Evolutionary conservation across 2,797 vertebrate genomes (phyloP).

Genomic region (Sorex maritimensis): DNA sequence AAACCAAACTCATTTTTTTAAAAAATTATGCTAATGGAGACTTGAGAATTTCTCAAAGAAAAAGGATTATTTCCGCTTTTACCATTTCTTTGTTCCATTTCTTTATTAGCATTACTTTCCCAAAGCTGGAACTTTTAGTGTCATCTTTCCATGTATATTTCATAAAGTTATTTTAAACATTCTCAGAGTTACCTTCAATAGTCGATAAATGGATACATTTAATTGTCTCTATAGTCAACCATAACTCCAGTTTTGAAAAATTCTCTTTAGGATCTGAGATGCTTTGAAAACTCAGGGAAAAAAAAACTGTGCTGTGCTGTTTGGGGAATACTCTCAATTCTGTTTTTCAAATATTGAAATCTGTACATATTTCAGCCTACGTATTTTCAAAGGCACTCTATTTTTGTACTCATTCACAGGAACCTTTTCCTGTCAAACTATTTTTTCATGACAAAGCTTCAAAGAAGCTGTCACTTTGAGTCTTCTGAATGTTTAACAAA

Average conservation of each 20-base stretch:
- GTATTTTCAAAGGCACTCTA: background rate
- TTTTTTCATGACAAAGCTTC: slow-evolving; percentile 15
- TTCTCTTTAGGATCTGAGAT: background rate
- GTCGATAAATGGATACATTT: slow-evolving; percentile 45
- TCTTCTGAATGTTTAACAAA: slow-evolving; percentile 19
- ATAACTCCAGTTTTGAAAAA: slow-evolving; percentile 38
- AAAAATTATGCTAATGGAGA: background rate
- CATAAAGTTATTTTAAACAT: slow-evolving; percentile 51
- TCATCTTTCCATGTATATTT: slow-evolving; percentile 55
- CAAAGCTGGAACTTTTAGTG: background rate
- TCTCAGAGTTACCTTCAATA: slow-evolving; percentile 15
- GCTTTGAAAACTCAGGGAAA: slow-evolving; percentile 27
- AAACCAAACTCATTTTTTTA: too few species aligned
- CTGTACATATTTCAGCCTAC: background rate
- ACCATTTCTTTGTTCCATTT: background rate
- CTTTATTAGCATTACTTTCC: background rate
- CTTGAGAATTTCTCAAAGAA: background rate
- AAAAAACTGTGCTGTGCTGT: background rate
- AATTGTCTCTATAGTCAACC: background rate
- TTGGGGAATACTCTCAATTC: background rate
- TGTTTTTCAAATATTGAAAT: slow-evolving; percentile 29
- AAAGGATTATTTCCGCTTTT: background rate
- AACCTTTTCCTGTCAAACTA: slow-evolving; percentile 3
- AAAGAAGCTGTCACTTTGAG: background rate
- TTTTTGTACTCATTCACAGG: background rate